A percentile compares a stretch with the other conserved stretches of the same genome.
phyloP scores from a whole-genome alignment of 2,888 invertebrate species.

The Dryobota labecula region DNA sequence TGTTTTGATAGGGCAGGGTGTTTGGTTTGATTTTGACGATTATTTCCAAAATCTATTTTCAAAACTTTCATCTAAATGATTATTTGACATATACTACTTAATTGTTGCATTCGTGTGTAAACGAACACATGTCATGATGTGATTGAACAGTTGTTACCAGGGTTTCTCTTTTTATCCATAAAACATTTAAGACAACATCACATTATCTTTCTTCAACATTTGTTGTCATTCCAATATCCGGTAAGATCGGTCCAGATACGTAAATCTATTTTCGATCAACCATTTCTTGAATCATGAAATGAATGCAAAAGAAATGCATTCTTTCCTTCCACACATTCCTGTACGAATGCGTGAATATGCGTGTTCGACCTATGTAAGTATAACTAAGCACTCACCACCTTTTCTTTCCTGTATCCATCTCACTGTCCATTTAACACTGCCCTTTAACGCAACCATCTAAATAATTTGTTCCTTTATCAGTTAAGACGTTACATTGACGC shows the following conservation, averaged over 20 bases:
- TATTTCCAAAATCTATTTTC: not conserved
- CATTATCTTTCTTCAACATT: not conserved
- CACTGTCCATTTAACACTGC: constrained; percentile 42
- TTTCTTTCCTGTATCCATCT: not conserved
- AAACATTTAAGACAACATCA: not conserved
- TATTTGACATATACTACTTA: not conserved
- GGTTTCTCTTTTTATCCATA: not conserved
- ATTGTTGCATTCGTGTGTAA: too few species aligned
- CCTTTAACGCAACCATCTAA: constrained; percentile 46
- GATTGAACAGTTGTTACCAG: not conserved
- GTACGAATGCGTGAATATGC: not conserved
- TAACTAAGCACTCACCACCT: not conserved
- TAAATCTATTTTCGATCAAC: not conserved
- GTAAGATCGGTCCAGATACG: not conserved
- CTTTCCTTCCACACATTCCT: not conserved
- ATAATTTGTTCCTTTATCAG: constrained; percentile 63
- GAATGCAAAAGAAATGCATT: not conserved
- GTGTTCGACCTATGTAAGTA: not conserved
- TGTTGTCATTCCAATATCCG: not conserved
- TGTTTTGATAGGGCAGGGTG: not conserved
- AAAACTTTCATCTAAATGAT: not conserved
- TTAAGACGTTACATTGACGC: constrained; percentile 58
- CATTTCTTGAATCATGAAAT: not conserved
- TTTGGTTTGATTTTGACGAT: not conserved
- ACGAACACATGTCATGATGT: too few species aligned